These are phyloP conservation scores for Cyrtonyx montezumae DNA, from an alignment of 2,113 vertebrate genomes.

Conservation along the genomic window DNA sequence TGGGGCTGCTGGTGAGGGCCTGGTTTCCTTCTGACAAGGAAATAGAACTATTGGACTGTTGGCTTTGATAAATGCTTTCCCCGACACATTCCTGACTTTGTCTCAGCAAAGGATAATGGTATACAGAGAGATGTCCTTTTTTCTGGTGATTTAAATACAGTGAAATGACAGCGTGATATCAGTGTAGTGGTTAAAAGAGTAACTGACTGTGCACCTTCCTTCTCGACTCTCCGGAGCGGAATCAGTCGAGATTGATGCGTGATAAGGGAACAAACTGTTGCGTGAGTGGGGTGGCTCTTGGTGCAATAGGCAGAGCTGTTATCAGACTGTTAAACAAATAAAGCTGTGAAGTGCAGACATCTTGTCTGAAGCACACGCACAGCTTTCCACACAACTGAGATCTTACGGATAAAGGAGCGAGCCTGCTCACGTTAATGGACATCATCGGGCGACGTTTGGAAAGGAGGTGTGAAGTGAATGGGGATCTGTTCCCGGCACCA, in stretches of 20 bases:
- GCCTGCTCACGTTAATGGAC: constrained; percentile 16
- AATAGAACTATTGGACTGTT: constrained; percentile 49
- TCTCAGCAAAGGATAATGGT: constrained; percentile 43
- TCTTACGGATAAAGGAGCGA: constrained; percentile 48
- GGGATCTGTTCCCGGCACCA: background rate
- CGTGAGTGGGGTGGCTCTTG: background rate
- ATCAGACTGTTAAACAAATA: constrained; percentile 63
- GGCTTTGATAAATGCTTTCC: constrained; percentile 60
- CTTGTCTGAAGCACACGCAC: background rate
- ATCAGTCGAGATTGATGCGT: constrained; percentile 41
- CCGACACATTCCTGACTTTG: constrained; percentile 34
- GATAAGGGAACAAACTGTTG: constrained; percentile 36
- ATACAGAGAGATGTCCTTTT: background rate
- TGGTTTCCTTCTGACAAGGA: constrained; percentile 31
- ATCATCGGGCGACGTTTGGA: background rate
- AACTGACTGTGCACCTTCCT: constrained; percentile 19
- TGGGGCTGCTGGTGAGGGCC: background rate
- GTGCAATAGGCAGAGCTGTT: constrained; percentile 52
- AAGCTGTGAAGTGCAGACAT: constrained; percentile 60
- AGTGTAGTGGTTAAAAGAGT: constrained; percentile 23
- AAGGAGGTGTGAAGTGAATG: background rate
- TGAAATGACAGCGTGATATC: constrained; percentile 9
- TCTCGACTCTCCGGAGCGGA: background rate
- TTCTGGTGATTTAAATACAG: constrained; percentile 48
- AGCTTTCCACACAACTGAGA: constrained; percentile 11